Evolutionary conservation across 2,113 vertebrate species (phyloP), one percentile per base, ranked within the genome.

Genomic region (Syrmaticus mikado): DNA sequence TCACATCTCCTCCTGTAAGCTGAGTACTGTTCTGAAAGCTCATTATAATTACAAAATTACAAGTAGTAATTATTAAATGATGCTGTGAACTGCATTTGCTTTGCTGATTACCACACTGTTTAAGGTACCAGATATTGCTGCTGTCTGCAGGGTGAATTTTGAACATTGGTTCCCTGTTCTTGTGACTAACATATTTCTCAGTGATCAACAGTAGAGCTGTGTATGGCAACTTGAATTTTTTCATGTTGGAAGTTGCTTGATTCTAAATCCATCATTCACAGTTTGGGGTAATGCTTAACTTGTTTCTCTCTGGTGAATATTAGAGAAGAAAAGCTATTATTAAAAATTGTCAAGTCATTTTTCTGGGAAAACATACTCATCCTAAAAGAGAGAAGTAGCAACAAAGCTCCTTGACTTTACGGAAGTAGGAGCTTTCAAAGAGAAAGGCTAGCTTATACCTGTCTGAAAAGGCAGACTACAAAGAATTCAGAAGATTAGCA

Each of bases 311-410:
- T 65, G 34, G 81, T 82, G 30, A 92, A 20, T 22, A 94, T 6
- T 32, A 74, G 18, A 12, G 19, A 77, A 19, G 30, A 46, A 77
- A 82, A 76, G 60, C 55, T 89, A 32, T 72, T 85, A 91, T 60
- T 92, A 82, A 93, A 65, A 52, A 85, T 53, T 48, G 62, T 40
- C 43, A 76, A 65, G 73, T 96, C 43, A 76, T 32, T 95, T 92
- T 91, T 68, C 85, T 90, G 62, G 77, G 65, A 78, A 89, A 93
- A 65, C 5, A 25, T 30, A 8, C 10, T 81, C 3, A 85, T 58
- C 34, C 48, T 61, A 77, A 90, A 91, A 95, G 52, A 90, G 57
- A 82, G 90, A 92, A 96, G 61, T 90, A 65, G 46, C 25, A 30
- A 78, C 32, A 83, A 64, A 73, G 48, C 34, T 88, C 55, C 48